phyloP scores from a whole-genome alignment of 2,113 vertebrate genomes.

The Lophius piscatorius region DNA sequence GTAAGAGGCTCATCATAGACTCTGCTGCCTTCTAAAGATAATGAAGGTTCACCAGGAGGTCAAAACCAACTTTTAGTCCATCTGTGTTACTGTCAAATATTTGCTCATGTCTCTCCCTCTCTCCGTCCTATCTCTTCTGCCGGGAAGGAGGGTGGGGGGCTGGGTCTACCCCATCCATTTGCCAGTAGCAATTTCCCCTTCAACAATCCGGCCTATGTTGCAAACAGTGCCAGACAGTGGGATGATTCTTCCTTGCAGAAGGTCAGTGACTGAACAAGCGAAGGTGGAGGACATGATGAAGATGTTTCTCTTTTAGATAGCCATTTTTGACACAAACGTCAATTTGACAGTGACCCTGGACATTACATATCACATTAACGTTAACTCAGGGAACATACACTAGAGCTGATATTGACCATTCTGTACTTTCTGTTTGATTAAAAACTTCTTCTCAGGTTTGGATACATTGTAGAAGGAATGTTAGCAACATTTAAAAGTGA shows the following conservation, averaged over 20 bases:
- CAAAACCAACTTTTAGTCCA: constrained; percentile 52
- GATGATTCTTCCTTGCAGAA: constrained; percentile 58
- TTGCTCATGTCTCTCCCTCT: constrained; percentile 31
- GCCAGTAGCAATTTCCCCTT: constrained; percentile 76
- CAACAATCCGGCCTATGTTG: constrained; percentile 73
- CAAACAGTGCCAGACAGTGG: constrained; percentile 69
- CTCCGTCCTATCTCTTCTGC: constrained; percentile 28
- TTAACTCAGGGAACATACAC: neutral
- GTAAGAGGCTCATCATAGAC: constrained; percentile 50
- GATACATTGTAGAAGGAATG: no score
- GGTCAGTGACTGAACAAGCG: constrained; percentile 62
- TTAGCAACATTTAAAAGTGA: no score
- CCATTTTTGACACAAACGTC: constrained; percentile 27
- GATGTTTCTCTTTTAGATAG: constrained; percentile 40
- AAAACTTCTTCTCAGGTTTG: neutral
- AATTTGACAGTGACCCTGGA: constrained; percentile 8
- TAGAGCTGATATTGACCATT: neutral
- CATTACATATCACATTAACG: constrained; percentile 5
- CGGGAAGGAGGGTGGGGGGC: constrained; percentile 21
- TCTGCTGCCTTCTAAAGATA: constrained; percentile 47
- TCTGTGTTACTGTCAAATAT: constrained; percentile 45
- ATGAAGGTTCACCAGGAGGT: constrained; percentile 61
- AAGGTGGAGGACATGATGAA: constrained; percentile 47
- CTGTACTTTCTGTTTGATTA: neutral
- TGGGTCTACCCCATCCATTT: constrained; percentile 56